A percentile compares a stretch with the other conserved stretches of the same genome.
Evolutionary conservation across 2,113 vertebrate genomes (phyloP).

Genomic region (Erpornis zantholeuca): DNA sequence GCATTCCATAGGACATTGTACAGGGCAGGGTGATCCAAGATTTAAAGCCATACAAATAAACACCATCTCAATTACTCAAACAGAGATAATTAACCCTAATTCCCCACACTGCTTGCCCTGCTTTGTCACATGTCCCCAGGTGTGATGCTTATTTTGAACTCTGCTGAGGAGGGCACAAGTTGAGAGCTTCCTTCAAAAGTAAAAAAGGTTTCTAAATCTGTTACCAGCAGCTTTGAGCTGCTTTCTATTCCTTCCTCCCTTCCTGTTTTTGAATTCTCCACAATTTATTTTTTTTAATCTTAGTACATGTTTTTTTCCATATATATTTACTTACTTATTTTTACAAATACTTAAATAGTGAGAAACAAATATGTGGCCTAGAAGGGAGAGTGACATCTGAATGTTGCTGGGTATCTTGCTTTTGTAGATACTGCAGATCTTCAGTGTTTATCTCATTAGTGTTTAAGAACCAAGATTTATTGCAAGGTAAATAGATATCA

Average conservation of each 20-base stretch:
- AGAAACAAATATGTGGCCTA: background rate
- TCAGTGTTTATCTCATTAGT: background rate
- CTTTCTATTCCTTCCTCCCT: background rate
- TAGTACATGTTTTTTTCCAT: background rate
- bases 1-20: background rate
- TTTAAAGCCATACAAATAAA: background rate
- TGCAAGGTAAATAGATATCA: background rate
- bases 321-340: background rate
- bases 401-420: background rate
- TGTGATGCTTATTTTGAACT: background rate
- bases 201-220: background rate
- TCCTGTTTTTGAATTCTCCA: background rate
- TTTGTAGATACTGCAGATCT: background rate
- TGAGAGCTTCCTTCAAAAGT: background rate
- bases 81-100: background rate
- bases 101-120: background rate
- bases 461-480: slow-evolving; percentile 15
- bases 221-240: background rate
- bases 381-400: background rate
- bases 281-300: background rate
- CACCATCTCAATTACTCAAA: background rate
- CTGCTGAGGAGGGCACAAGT: background rate
- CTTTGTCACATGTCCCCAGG: background rate
- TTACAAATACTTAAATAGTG: background rate
- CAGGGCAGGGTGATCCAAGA: background rate